phyloP scores from a whole-genome alignment of 2,797 vertebrate species.

The Clamator glandarius region DNA sequence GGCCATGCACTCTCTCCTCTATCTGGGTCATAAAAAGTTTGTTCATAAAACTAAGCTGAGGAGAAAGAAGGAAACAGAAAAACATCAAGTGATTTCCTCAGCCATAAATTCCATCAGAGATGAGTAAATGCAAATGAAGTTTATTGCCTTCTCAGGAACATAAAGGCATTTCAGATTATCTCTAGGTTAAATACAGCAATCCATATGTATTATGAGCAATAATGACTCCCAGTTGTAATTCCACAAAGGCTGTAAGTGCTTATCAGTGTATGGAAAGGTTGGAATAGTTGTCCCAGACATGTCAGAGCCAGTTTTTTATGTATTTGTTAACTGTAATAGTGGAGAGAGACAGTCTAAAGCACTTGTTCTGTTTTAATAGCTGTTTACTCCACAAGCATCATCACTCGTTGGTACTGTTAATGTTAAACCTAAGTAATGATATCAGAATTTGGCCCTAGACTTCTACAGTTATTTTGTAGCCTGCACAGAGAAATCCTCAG shows the following conservation, averaged over 20 bases:
- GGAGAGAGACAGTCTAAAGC: not conserved
- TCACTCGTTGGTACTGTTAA: not conserved
- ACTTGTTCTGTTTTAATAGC: not conserved
- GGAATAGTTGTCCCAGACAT: not conserved
- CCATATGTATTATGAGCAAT: not conserved
- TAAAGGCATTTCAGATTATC: not conserved
- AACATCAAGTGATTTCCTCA: not conserved
- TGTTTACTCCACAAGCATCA: not conserved
- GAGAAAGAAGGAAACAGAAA: not conserved
- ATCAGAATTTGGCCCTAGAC: not conserved
- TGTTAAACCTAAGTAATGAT: not conserved
- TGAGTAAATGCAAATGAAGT: not conserved
- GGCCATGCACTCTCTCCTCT: accelerated
- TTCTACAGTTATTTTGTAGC: not conserved
- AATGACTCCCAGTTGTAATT: not conserved
- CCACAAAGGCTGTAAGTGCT: not conserved
- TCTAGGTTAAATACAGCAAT: not conserved
- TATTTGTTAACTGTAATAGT: not conserved
- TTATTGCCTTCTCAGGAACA: not conserved
- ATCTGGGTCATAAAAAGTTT: not conserved
- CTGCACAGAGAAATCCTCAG: not conserved
- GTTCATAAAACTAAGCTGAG: not conserved
- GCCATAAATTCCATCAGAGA: not conserved
- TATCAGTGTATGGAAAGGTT: not conserved
- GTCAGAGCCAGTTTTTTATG: not conserved